These are phyloP conservation scores for Chromoteleia sp. DNA, from an alignment of 2,888 invertebrate genomes.

Conservation along the genomic window DNA sequence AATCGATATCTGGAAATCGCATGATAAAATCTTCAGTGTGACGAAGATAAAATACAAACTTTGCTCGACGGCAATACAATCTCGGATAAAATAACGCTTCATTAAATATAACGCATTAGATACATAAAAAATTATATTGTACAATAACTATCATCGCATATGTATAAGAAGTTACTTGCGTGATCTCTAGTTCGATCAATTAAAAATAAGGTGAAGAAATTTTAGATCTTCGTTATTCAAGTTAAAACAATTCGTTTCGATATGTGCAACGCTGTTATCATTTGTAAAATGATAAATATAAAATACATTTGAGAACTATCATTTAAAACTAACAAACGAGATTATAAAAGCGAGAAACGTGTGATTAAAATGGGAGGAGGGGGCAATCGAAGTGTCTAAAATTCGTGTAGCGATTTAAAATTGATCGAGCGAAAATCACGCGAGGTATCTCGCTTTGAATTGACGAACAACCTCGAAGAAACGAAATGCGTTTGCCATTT, in stretches of 20 bases:
- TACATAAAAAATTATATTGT: constrained; percentile 59
- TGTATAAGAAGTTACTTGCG: constrained; percentile 25
- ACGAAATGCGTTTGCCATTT: constrained; percentile 32
- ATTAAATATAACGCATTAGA: constrained; percentile 62
- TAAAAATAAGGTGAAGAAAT: neutral
- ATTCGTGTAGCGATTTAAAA: neutral
- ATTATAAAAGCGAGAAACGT: neutral
- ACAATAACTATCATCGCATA: constrained; percentile 49
- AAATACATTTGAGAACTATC: constrained; percentile 10
- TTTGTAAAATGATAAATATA: neutral
- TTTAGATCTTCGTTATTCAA: neutral
- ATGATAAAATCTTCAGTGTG: constrained; percentile 56
- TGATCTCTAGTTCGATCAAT: constrained; percentile 8
- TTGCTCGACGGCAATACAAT: constrained; percentile 42
- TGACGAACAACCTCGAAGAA: constrained; percentile 46
- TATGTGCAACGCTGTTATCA: constrained; percentile 33
- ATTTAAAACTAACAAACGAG: constrained; percentile 7
- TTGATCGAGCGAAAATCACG: constrained; percentile 9
- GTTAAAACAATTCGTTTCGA: constrained; percentile 21
- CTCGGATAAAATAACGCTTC: constrained; percentile 63
- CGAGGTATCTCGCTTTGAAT: constrained; percentile 11
- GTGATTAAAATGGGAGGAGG: too few relatives aligned
- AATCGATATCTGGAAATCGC: constrained; percentile 24
- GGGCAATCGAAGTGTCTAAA: constrained; percentile 3
- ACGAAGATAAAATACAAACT: constrained; percentile 63